phyloP scores from a whole-genome alignment of 2,888 invertebrate species.

The Acleris emargana region DNA sequence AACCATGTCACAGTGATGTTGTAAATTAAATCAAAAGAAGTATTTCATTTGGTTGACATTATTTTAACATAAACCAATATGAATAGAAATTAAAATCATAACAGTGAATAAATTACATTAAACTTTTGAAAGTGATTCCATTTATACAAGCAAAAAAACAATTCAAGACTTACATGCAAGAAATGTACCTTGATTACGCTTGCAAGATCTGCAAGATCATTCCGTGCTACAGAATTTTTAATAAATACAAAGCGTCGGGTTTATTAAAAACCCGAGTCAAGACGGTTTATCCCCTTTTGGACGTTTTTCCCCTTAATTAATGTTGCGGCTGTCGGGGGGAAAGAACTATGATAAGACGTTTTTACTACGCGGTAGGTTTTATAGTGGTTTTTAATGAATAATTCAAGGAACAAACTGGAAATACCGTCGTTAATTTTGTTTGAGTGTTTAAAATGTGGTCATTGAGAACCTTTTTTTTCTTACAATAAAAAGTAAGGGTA shows the following conservation, averaged over 20 bases:
- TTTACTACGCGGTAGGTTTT: background rate
- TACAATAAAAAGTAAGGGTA: no score
- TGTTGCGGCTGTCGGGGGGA: conserved; percentile 42
- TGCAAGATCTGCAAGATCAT: conserved; percentile 22
- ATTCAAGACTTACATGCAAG: background rate
- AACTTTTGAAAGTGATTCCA: no score
- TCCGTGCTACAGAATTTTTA: conserved; percentile 56
- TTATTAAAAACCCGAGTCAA: conserved; percentile 55
- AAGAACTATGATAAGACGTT: conserved; percentile 10
- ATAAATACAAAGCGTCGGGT: conserved; percentile 62
- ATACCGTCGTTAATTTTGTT: no score
- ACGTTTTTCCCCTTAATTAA: conserved; percentile 57
- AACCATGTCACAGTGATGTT: no score
- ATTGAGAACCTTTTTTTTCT: no score
- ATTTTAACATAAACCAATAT: no score
- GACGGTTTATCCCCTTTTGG: conserved; percentile 58
- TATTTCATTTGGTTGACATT: no score
- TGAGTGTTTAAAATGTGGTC: no score
- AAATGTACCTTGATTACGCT: background rate
- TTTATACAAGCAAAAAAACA: background rate
- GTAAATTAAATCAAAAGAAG: no score
- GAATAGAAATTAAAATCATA: no score
- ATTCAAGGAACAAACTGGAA: background rate
- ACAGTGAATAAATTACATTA: no score
- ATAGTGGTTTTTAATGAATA: background rate